Conservation (phyloP, 2,888 invertebrate species). For the Ephialtes manifestator region DNA sequence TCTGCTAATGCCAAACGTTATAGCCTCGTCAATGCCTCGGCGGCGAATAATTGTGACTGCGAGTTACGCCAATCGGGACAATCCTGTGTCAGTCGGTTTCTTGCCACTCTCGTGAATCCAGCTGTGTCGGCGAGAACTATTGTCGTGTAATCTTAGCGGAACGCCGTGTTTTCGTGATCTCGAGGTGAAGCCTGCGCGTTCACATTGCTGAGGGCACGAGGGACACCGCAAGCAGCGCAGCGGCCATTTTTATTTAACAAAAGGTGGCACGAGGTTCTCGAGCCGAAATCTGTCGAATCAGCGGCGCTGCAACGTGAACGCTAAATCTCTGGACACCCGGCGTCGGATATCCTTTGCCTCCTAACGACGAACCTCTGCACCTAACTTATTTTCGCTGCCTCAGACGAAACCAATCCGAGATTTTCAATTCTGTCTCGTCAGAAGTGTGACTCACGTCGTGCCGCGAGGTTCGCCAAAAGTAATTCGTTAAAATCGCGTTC, state of each 20-base stretch:
- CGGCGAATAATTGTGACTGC: slow-evolving; percentile 68
- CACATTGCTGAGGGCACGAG: slow-evolving; percentile 19
- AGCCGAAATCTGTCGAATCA: slow-evolving; percentile 60
- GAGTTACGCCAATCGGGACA: slow-evolving; percentile 9
- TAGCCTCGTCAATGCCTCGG: slow-evolving; percentile 71
- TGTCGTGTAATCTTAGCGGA: neutral
- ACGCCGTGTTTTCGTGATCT: neutral
- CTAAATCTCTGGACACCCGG: slow-evolving; percentile 21
- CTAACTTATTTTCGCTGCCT: slow-evolving; percentile 2
- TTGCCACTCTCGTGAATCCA: slow-evolving; percentile 57
- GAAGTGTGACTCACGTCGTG: slow-evolving; percentile 57
- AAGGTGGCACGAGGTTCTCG: slow-evolving; percentile 42
- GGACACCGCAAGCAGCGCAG: slow-evolving; percentile 8
- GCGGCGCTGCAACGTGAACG: slow-evolving; percentile 49
- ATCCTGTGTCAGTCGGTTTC: slow-evolving; percentile 30
- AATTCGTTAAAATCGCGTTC: neutral
- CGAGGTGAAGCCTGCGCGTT: slow-evolving; percentile 30
- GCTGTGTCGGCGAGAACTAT: neutral
- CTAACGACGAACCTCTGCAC: slow-evolving; percentile 35
- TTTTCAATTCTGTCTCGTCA: slow-evolving; percentile 35
- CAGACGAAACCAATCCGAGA: slow-evolving; percentile 13
- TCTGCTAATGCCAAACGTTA: slow-evolving; percentile 73
- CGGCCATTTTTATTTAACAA: slow-evolving; percentile 59
- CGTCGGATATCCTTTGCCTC: slow-evolving; percentile 13
- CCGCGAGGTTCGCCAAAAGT: slow-evolving; percentile 23